Base-by-base conservation (phyloP, 1,140 invertebrate species). In the Drosophila nikananu region DNA sequence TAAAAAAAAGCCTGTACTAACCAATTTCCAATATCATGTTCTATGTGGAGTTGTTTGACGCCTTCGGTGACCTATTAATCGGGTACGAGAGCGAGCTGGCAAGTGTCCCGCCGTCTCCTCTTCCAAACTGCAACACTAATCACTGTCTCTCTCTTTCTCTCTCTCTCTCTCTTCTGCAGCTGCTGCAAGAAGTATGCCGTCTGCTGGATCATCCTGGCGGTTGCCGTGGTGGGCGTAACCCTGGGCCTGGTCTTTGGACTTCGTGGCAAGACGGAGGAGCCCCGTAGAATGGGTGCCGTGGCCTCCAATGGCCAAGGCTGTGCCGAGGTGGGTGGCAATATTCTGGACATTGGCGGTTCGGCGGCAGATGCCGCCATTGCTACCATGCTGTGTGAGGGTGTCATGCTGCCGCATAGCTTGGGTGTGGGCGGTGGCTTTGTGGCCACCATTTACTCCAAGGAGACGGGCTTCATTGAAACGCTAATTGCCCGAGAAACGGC, bases 281-380 rank as follows among this genome's bases (percentile, higher is more conserved):
- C 68, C 12, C 77, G 76, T 7, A 59, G 73, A 9, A 80, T 80
- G 42, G 96, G 96, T n/a, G 96, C 96, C 0, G 95, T 98, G 46
- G 96, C 96, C 80, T 95, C 96, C 1, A 97, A 98, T 94, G 96
- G 95, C 37, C 93, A 93, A 13, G 95, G 95, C 63, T 98, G 97
- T 91, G 96, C 97, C 0, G 91, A 94, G 77, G 95, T 97, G 76
- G 97, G 97, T 81, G 96, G 86, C 15, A 58, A 64, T 10, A 96
- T 98, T 35, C 92, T 99, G 21, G 93, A 95, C 57, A 94, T 95
- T 76, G 96, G 96, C 78, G 98, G 98, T 4, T 96, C 95, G 51
- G 97, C 97, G 1, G 97, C 97, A 0, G 98, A 99, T 94, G 97
- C 98, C 4, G 96, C 97, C 0, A 96, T 99, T 68, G 97, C 97